Conservation (phyloP, 2,888 invertebrate genomes). For the Synergus gifuensis region DNA sequence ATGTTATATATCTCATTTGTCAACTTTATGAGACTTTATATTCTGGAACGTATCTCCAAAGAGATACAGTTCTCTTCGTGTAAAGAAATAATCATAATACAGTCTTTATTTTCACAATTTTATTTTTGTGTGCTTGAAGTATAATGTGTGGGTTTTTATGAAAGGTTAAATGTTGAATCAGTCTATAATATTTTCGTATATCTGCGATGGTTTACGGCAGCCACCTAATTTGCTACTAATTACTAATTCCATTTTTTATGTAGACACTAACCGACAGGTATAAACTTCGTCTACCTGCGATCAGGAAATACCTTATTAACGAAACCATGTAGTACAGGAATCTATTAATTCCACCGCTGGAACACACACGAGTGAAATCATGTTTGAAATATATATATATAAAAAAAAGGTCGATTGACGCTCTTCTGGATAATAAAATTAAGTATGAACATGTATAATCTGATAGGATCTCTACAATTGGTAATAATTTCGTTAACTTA, state of each 20-base stretch:
- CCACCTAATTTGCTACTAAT: slow-evolving; percentile 41
- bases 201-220: slow-evolving; percentile 26
- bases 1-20: neutral
- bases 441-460: slow-evolving; percentile 9
- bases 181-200: slow-evolving; percentile 21
- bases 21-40: slow-evolving; percentile 3
- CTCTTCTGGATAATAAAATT: neutral
- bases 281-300: slow-evolving; percentile 35
- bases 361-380: slow-evolving; percentile 16
- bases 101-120: neutral
- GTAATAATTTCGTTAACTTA: neutral
- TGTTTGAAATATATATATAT: slow-evolving; percentile 15
- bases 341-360: slow-evolving; percentile 31
- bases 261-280: slow-evolving; percentile 10
- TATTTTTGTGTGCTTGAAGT: neutral
- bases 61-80: neutral
- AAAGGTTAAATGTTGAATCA: slow-evolving; percentile 22
- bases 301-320: slow-evolving; percentile 40
- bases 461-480: neutral
- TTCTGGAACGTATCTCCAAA: neutral
- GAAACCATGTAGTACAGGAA: slow-evolving; percentile 32
- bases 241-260: slow-evolving; percentile 36
- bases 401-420: slow-evolving; percentile 31
- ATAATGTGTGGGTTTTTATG: slow-evolving; percentile 12
- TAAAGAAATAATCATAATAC: neutral